A percentile compares a stretch with the other conserved stretches of the same genome.
phyloP scores from a whole-genome alignment of 2,888 invertebrate genomes.

The Eudemis profundana region DNA sequence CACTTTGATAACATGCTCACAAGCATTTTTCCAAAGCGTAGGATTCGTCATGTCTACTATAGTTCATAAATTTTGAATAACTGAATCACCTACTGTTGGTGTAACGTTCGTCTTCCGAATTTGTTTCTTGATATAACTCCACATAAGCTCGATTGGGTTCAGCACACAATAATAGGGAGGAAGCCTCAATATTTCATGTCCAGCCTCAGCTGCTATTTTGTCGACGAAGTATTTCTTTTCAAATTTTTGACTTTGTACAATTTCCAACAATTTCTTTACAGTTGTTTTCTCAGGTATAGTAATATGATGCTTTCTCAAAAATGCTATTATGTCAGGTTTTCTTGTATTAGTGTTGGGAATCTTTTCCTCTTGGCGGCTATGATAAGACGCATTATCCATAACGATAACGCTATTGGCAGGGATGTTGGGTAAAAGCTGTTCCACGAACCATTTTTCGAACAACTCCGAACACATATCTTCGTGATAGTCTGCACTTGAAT shows the following conservation, averaged over 20 bases:
- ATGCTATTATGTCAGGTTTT: conserved; percentile 5
- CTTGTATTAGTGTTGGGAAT: conserved; percentile 9
- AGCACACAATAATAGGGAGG: conserved; percentile 14
- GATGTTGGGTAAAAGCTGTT: conserved; percentile 17
- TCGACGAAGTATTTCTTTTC: not conserved
- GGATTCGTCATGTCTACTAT: conserved; percentile 1
- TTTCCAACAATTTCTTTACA: not conserved
- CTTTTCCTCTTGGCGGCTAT: conserved; percentile 9
- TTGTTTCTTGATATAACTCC: conserved; percentile 16
- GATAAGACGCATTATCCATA: not conserved
- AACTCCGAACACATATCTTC: conserved; percentile 15
- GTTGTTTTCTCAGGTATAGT: not conserved
- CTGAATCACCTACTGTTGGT: conserved; percentile 16
- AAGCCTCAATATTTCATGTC: not conserved
- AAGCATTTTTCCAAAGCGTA: conserved; percentile 16
- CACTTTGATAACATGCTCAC: conserved; percentile 22
- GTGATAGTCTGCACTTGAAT: conserved; percentile 5
- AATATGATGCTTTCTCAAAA: conserved; percentile 3
- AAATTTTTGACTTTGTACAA: not conserved
- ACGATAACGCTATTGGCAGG: conserved; percentile 16
- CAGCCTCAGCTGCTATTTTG: conserved; percentile 10
- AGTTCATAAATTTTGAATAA: conserved; percentile 16
- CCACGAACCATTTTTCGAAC: conserved; percentile 21
- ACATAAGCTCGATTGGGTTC: conserved; percentile 14
- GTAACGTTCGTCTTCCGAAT: conserved; percentile 16